Evolutionary conservation across 2,113 vertebrate species (phyloP).

Genomic region (Festucalex cinctus): DNA sequence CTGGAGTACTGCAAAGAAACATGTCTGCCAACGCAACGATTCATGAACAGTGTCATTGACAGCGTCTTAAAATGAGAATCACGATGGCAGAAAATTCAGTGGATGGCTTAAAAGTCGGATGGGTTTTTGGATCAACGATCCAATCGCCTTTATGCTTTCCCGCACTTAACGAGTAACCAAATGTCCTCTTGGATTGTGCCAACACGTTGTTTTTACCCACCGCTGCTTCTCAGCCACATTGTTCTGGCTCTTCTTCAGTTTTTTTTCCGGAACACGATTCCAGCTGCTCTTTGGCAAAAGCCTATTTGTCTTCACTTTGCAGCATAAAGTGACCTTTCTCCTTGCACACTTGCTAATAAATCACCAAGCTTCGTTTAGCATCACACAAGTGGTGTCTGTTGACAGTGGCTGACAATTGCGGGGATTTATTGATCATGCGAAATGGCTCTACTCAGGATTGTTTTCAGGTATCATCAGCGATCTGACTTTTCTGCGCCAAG

Average conservation of each 20-base stretch:
- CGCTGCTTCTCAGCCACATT: neutral
- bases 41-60: neutral
- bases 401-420: slow-evolving; percentile 22
- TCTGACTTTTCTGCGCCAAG: neutral
- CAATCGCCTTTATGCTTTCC: neutral
- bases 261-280: slow-evolving; percentile 7
- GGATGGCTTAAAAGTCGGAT: neutral
- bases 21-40: neutral
- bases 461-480: slow-evolving; percentile 12
- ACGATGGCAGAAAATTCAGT: neutral
- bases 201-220: neutral
- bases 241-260: neutral
- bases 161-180: neutral
- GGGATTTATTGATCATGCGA: slow-evolving; percentile 24
- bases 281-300: slow-evolving; percentile 11
- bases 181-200: neutral
- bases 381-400: slow-evolving; percentile 11
- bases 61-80: neutral
- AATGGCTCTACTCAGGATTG: slow-evolving; percentile 9
- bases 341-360: slow-evolving; percentile 21
- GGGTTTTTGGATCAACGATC: neutral
- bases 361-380: slow-evolving; percentile 13
- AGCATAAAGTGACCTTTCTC: neutral
- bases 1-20: neutral
- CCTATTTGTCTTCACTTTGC: slow-evolving; percentile 8